Conservation (phyloP, 2,113 vertebrate species). For the Oryzias celebensis region DNA sequence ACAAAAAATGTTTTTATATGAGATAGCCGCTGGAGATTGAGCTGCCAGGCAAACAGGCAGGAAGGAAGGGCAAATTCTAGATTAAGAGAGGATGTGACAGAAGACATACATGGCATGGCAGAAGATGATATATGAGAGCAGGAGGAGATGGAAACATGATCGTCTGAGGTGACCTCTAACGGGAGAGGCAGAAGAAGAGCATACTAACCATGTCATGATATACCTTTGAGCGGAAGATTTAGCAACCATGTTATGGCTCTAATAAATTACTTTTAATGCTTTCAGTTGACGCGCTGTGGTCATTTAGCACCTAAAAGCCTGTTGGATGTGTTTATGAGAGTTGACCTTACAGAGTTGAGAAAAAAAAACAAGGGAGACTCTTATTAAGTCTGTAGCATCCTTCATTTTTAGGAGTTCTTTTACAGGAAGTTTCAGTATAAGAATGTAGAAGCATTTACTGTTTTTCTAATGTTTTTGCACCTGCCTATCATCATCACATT, state of each 20-base stretch:
- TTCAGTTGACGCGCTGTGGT: neutral
- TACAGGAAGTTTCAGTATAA: too few species aligned
- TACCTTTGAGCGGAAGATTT: neutral
- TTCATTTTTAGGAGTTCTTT: too few species aligned
- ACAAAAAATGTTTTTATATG: neutral
- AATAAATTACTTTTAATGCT: neutral
- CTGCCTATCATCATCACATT: too few species aligned
- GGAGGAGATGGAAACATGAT: slow-evolving; percentile 7
- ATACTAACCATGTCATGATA: neutral
- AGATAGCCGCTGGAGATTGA: neutral
- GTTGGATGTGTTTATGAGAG: neutral
- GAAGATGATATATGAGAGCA: slow-evolving; percentile 2
- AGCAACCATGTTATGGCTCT: neutral
- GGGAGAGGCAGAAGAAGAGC: neutral
- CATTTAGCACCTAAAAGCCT: neutral
- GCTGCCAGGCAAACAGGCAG: slow-evolving; percentile 1
- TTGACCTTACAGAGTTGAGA: neutral
- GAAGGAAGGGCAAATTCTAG: slow-evolving; percentile 3
- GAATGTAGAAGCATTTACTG: too few species aligned
- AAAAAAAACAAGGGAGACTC: neutral
- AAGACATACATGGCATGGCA: slow-evolving; percentile 2
- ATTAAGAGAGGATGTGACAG: slow-evolving; percentile 2
- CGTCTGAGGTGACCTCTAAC: slow-evolving; percentile 1
- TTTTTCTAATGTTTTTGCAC: too few species aligned
- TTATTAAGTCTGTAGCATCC: too few species aligned